Percentiles rank a stretch among this genome's conserved stretches.
Conservation (phyloP, 2,113 vertebrate species). For the Odontesthes bonariensis region DNA sequence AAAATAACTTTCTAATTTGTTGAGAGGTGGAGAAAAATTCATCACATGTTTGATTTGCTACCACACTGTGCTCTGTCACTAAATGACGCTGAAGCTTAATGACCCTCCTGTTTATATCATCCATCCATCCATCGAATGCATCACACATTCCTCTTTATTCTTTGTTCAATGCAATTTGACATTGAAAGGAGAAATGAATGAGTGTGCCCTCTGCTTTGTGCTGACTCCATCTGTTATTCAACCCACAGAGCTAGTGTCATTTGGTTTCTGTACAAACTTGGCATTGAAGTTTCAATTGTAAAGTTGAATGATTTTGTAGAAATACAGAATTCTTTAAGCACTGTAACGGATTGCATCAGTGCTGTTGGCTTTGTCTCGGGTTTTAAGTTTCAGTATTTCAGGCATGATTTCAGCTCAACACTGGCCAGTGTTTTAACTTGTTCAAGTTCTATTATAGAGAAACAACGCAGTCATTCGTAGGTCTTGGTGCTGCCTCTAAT, state of each 20-base stretch:
- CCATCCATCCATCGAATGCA: background rate
- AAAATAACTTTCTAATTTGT: no score
- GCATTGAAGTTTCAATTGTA: slow-evolving; percentile 20
- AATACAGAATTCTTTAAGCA: background rate
- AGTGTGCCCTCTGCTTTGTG: slow-evolving; percentile 2
- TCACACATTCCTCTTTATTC: background rate
- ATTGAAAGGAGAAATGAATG: slow-evolving; percentile 28
- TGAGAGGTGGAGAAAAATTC: background rate
- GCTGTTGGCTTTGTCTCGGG: background rate
- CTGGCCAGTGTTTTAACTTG: no score
- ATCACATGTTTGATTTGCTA: no score
- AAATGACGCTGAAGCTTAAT: no score
- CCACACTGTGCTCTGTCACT: no score
- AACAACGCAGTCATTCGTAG: no score
- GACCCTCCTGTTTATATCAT: background rate
- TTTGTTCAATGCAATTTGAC: slow-evolving; percentile 25
- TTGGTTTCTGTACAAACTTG: background rate
- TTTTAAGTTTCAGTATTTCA: background rate
- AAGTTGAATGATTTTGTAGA: background rate
- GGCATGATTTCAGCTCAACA: background rate
- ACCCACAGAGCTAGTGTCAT: background rate
- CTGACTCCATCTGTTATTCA: slow-evolving; percentile 12
- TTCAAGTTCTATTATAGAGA: no score
- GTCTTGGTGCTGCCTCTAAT: no score
- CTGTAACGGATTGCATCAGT: background rate